phyloP scores from a whole-genome alignment of 2,888 invertebrate species.

The Sclerodermus sp. region DNA sequence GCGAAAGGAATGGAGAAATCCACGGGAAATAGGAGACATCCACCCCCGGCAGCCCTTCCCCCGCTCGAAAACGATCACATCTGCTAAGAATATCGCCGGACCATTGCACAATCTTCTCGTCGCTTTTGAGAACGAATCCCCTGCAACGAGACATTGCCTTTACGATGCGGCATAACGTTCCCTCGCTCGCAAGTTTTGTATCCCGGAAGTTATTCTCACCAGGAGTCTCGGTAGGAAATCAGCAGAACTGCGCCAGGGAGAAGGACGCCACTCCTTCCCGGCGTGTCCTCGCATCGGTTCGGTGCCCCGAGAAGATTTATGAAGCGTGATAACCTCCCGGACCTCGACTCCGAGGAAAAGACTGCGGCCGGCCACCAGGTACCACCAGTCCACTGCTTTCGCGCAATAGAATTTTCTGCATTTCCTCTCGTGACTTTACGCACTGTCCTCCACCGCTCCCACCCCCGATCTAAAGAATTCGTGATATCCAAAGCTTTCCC shows the following conservation, averaged over 20 bases:
- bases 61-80: no score
- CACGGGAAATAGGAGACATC: no score
- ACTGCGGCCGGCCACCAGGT: constrained; percentile 12
- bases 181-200: constrained; percentile 8
- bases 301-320: constrained; percentile 30
- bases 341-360: constrained; percentile 9
- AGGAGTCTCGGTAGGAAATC: constrained; percentile 18
- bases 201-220: constrained; percentile 26
- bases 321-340: constrained; percentile 28
- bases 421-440: neutral
- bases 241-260: constrained; percentile 19
- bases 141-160: constrained; percentile 7
- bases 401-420: constrained; percentile 15
- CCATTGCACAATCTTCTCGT: no score
- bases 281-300: constrained; percentile 21
- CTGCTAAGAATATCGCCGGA: no score
- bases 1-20: no score
- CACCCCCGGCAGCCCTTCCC: no score
- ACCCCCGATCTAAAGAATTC: neutral
- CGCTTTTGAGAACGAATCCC: no score
- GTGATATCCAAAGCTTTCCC: no score
- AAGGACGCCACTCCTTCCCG: constrained; percentile 1
- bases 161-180: constrained; percentile 23
- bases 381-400: constrained; percentile 15
- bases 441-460: constrained; percentile 6